A percentile compares a stretch with the other conserved stretches of the same genome.
phyloP scores from a whole-genome alignment of 2,888 invertebrate genomes.

The Glaucopsyche alexis region DNA sequence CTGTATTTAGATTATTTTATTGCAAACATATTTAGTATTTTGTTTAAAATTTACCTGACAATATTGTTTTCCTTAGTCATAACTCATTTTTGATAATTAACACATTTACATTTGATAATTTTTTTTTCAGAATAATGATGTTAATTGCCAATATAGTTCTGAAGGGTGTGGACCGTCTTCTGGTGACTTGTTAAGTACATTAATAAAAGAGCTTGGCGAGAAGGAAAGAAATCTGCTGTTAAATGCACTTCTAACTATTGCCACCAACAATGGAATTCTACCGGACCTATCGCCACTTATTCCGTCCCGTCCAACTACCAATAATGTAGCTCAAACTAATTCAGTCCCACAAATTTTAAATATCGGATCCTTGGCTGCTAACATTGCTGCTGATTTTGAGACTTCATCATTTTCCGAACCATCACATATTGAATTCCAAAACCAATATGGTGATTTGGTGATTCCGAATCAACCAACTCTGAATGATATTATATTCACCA shows the following conservation, averaged over 20 bases:
- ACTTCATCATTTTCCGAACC: not conserved
- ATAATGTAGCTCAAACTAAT: slow-evolving; percentile 22
- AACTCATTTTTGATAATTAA: not conserved
- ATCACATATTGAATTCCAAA: not conserved
- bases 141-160: slow-evolving; percentile 36
- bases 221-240: slow-evolving; percentile 41
- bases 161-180: slow-evolving; percentile 11
- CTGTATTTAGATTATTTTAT: too few species aligned
- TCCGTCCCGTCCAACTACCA: slow-evolving; percentile 31
- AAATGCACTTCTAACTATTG: slow-evolving; percentile 43
- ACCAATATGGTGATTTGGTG: not conserved
- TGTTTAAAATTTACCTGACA: too few species aligned
- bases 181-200: slow-evolving; percentile 16
- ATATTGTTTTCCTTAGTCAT: not conserved
- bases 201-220: slow-evolving; percentile 21
- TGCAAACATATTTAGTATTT: too few species aligned
- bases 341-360: not conserved
- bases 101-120: not conserved
- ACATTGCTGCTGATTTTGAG: not conserved
- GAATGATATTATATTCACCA: not conserved
- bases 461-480: not conserved
- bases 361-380: not conserved
- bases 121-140: slow-evolving; percentile 15
- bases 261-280: slow-evolving; percentile 43
- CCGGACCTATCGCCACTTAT: slow-evolving; percentile 40